Base-by-base conservation (phyloP, 2,113 vertebrate species). In the Brachirus orientalis region DNA sequence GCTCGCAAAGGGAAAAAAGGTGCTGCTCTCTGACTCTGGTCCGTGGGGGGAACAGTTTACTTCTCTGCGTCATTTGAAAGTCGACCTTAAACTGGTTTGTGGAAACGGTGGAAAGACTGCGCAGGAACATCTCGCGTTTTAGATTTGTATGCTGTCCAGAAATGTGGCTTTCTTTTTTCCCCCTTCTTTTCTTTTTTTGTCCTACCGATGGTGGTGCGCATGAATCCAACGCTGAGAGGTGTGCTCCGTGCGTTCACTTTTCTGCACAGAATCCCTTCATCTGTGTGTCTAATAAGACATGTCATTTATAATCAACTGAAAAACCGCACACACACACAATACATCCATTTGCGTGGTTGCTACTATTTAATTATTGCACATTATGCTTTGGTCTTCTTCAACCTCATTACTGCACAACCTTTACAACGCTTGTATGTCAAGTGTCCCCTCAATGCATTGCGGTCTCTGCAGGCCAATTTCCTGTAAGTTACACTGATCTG, bases 21-120 rank as follows among this genome's bases (percentile, higher is more conserved):
- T 82, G 77, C 80, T 84, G 75, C 82, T 88, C 80, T 75, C 63
- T 69, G 81, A 76, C 85, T 77, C 70, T n/a, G 69, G 78, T 52
- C 86, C 82, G 78, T 82, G 85, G 91, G 55, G n/a, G 91, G 80
- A 85, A 88, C 79, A 77, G 50, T 22, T 22, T n/a, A 17, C 85
- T 86, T 89, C 88, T 85, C 86, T 91, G 90, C 87, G 85, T 90
- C 87, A 92, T 92, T 92, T 92, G 89, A 89, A 89, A 79, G 86
- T 83, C 77, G 77, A 79, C 68, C 67, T 91, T 90, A 91, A 86
- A 89, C 70, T 63, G 80, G 79, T 78, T 88, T 77, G 75, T 86
- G 84, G 79, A 88, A n/a, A n/a, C n/a, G n/a, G n/a, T n/a, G n/a
- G n/a, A n/a, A n/a, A 82, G 83, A 73, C 86, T 77, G 80, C 69